A percentile compares a stretch with the other conserved stretches of the same genome.
Conservation (phyloP, 2,888 invertebrate species). For the Mechanitis mazaeus region DNA sequence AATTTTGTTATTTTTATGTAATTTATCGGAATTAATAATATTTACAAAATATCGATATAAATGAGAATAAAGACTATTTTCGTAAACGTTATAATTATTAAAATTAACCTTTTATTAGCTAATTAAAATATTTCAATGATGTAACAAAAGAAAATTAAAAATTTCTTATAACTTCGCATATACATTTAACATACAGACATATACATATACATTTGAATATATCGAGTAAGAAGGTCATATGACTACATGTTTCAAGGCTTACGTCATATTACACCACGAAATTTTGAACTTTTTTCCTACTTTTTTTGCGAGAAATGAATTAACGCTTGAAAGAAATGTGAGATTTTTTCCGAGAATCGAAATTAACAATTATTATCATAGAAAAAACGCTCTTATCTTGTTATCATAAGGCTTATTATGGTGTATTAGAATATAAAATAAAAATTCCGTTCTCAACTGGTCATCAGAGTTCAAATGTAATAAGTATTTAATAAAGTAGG, state of each 20-base stretch:
- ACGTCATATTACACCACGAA: conserved; percentile 46
- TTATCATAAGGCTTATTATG: conserved; percentile 5
- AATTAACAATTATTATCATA: conserved; percentile 7
- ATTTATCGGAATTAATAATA: no score
- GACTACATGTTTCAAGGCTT: conserved; percentile 36
- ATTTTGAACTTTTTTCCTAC: conserved; percentile 30
- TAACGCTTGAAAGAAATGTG: conserved; percentile 46
- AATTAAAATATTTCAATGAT: no score
- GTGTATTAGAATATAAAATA: neutral
- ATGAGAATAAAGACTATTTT: no score
- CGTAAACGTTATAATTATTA: no score
- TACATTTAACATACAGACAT: conserved; percentile 19
- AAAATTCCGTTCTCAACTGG: conserved; percentile 13
- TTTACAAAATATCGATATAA: no score
- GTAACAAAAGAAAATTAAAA: no score
- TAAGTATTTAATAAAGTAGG: conserved; percentile 15
- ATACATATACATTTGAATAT: conserved; percentile 15
- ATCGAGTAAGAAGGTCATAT: conserved; percentile 28
- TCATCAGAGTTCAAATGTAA: conserved; percentile 18
- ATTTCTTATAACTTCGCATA: conserved; percentile 2
- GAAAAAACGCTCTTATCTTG: conserved; percentile 11
- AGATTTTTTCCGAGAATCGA: conserved; percentile 28
- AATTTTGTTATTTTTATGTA: no score
- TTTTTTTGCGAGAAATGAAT: conserved; percentile 35
- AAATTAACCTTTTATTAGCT: no score